Base-by-base conservation (phyloP, 2,888 invertebrate species). In the Drosophila ezoana region DNA sequence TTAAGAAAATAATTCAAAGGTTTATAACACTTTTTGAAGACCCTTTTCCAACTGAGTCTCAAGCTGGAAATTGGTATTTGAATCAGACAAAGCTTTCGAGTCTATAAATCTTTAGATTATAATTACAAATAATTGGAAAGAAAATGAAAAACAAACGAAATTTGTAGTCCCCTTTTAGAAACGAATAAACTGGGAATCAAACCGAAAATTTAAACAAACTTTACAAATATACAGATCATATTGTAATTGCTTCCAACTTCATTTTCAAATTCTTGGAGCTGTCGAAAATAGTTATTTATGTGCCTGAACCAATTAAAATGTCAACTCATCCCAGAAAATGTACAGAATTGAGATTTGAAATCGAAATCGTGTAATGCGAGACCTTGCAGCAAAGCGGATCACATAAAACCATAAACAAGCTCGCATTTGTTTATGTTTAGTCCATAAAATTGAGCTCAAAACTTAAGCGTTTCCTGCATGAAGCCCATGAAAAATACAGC, bases 281-380 rank as follows among this genome's bases (percentile, higher is more conserved):
- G 83, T 80, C 87, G 58, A 38, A 65, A 38, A 52, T 18, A 4
- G 47, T 65, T 49, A 81, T 83, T 86, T 86, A 81, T 83, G 70
- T 51, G 43, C 18, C 41, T 48, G 38, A 35, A 9, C 67, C 81
- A 81, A 81, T 81, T 86, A 81, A 86, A 86, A 80, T 65, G 64
- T 80, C 77, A 70, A 63, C 66, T 70, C 72, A 72, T 66, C 32
- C 54, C 51, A 49, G 11, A 43, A 51, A 41, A 45, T 35, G n/a
- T 40, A 37, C 33, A n/a, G 65, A 72, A 47, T 18, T 41, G 44
- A 60, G 28, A 64, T 54, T 54, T 60, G 28, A 59, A 60, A 62
- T 53, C 41, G 45, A 79, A 81, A 74, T 85, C 69, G 64, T 77
- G 85, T 73, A 87, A 81, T 64, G 57, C 56, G 79, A 85, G 52